phyloP scores from a whole-genome alignment of 2,888 invertebrate species.

The Pachycephus smyrnensis region DNA sequence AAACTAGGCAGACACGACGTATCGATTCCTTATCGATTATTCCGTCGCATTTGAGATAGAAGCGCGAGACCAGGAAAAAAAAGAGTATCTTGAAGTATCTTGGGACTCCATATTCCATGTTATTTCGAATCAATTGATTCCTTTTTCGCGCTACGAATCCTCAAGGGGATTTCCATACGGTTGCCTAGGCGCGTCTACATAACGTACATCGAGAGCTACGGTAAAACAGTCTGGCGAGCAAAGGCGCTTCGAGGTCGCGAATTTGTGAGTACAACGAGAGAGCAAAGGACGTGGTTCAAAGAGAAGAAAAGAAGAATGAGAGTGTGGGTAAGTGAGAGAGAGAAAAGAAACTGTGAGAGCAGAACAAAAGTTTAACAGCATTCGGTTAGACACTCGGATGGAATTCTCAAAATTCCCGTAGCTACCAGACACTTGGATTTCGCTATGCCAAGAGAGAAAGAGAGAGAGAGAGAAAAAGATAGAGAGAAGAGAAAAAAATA shows the following conservation, averaged over 20 bases:
- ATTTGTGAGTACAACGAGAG: neutral
- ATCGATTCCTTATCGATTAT: neutral
- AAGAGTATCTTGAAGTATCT: neutral
- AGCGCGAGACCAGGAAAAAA: neutral
- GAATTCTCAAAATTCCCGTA: neutral
- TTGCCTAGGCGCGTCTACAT: neutral
- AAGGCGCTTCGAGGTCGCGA: neutral
- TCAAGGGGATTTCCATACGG: neutral
- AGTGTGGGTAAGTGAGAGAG: no score
- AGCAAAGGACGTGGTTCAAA: neutral
- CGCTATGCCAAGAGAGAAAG: neutral
- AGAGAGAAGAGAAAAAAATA: neutral
- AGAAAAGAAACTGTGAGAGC: no score
- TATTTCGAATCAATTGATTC: neutral
- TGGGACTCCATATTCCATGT: neutral
- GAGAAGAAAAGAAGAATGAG: no score
- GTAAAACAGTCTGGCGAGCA: neutral
- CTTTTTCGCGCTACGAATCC: neutral
- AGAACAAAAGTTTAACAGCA: neutral
- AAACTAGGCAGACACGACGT: neutral
- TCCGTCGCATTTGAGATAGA: neutral
- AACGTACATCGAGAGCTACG: neutral
- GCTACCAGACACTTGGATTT: neutral
- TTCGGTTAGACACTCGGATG: no score
- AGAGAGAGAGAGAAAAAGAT: no score